phyloP scores from a whole-genome alignment of 2,888 invertebrate species.

The Limnephilus marmoratus region DNA sequence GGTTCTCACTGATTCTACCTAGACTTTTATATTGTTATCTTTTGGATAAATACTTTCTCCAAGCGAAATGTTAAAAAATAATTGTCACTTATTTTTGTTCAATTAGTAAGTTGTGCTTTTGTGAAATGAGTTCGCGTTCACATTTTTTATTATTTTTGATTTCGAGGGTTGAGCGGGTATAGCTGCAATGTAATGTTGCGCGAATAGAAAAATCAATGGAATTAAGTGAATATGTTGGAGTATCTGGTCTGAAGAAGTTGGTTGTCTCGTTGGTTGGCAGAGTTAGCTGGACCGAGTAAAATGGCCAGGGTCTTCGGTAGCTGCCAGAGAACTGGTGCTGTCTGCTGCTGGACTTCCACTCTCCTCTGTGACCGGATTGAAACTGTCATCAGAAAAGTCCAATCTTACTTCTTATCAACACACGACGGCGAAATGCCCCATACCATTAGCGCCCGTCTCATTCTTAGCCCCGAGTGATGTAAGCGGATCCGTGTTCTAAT shows the following conservation, averaged over 20 bases:
- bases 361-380: constrained; percentile 48
- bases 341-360: constrained; percentile 34
- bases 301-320: background rate
- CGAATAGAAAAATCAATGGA: background rate
- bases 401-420: constrained; percentile 47
- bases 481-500: background rate
- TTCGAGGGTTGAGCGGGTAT: background rate
- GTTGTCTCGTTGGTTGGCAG: background rate
- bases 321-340: constrained; percentile 7
- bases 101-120: background rate
- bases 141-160: background rate
- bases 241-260: background rate
- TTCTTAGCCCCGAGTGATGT: constrained; percentile 5
- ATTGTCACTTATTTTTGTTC: background rate
- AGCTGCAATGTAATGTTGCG: background rate
- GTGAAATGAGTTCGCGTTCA: background rate
- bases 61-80: background rate
- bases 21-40: background rate
- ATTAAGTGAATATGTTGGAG: background rate
- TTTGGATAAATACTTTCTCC: background rate
- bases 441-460: constrained; percentile 2
- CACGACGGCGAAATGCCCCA: constrained; percentile 23
- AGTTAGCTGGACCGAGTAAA: background rate
- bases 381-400: constrained; percentile 49
- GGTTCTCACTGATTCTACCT: background rate